These are phyloP conservation scores for Myotis findleyi DNA, from an alignment of 2,797 vertebrate species.

Conservation along the genomic window DNA sequence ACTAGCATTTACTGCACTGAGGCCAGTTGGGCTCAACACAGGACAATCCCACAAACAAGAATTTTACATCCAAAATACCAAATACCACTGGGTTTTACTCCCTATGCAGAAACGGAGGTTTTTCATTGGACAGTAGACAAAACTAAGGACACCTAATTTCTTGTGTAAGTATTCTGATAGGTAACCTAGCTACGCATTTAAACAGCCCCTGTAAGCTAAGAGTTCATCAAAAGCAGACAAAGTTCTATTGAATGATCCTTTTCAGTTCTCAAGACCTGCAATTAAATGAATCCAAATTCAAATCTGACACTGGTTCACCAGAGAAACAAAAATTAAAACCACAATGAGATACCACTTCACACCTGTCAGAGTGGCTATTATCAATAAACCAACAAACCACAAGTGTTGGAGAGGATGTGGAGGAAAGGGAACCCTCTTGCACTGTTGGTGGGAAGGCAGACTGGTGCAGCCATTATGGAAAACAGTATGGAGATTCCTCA, in stretches of 20 bases:
- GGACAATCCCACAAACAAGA: not conserved
- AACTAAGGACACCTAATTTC: not conserved
- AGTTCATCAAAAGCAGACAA: not conserved
- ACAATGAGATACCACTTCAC: not conserved
- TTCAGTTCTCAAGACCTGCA: not conserved
- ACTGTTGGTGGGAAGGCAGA: not conserved
- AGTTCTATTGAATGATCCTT: not conserved
- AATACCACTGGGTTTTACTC: not conserved
- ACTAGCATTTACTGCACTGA: not conserved
- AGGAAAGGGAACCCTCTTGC: not conserved
- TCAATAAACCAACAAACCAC: not conserved
- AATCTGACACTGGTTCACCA: not conserved
- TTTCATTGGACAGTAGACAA: not conserved
- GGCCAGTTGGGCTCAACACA: not conserved
- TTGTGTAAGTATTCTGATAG: not conserved
- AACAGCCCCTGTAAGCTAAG: not conserved
- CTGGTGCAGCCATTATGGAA: not conserved
- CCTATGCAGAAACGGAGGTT: not conserved
- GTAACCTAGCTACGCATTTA: not conserved
- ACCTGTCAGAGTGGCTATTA: not conserved
- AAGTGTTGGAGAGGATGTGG: not conserved
- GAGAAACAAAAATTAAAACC: not conserved
- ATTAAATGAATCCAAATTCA: slow-evolving; percentile 17
- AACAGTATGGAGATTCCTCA: not conserved
- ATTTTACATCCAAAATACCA: slow-evolving; percentile 15